phyloP scores from a whole-genome alignment of 2,113 vertebrate species.

The Peromyscus polionotus region DNA sequence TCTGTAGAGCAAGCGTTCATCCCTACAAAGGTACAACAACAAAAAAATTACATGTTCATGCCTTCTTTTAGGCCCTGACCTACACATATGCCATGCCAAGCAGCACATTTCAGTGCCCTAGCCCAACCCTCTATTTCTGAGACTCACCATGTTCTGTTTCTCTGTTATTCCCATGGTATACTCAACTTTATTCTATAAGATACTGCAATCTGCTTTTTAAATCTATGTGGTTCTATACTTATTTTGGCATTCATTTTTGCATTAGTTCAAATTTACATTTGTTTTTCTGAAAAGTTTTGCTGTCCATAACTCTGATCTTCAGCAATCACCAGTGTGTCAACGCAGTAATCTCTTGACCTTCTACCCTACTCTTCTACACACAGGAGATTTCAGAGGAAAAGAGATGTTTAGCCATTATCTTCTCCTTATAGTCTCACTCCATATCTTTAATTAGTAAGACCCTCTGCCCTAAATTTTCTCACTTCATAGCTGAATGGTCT shows the following conservation, averaged over 20 bases:
- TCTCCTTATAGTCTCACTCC: background rate
- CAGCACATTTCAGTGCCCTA: background rate
- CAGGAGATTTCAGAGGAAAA: background rate
- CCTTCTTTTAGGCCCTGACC: background rate
- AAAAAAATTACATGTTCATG: background rate
- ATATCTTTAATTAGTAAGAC: constrained; percentile 19
- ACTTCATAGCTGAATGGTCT: background rate
- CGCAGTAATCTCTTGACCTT: background rate
- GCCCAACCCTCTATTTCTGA: background rate
- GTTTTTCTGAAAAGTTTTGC: background rate
- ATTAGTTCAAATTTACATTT: background rate
- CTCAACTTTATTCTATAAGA: background rate
- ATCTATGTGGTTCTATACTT: constrained; percentile 4
- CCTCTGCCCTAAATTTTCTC: background rate
- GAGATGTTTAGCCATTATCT: background rate
- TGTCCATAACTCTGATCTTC: background rate
- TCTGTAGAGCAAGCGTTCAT: background rate
- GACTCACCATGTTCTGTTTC: background rate
- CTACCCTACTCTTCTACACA: background rate
- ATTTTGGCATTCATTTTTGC: background rate
- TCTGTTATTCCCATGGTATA: background rate
- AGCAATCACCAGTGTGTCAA: background rate
- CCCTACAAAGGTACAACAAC: background rate
- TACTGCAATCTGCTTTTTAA: background rate
- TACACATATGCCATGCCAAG: background rate